These are phyloP conservation scores for Antheraea pernyi DNA, from an alignment of 1,140 invertebrate species.

Conservation along the genomic window DNA sequence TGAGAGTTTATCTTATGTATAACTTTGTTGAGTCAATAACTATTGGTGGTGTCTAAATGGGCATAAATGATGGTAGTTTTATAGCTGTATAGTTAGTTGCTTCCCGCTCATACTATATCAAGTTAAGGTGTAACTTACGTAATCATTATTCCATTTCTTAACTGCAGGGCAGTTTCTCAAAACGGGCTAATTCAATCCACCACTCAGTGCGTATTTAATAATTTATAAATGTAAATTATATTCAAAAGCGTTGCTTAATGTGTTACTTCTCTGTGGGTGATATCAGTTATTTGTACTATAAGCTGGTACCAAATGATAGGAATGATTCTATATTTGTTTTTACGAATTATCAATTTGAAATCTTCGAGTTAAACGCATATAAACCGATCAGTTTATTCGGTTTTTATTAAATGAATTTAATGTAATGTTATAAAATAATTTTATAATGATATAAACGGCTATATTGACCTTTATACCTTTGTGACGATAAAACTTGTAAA, in stretches of 20 bases:
- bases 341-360: constrained; percentile 42
- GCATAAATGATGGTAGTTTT: too few relatives aligned
- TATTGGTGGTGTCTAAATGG: too few relatives aligned
- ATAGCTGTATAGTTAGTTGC: too few relatives aligned
- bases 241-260: constrained; percentile 41
- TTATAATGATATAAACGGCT: constrained; percentile 39
- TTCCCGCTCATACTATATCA: too few relatives aligned
- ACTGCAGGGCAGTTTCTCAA: not conserved
- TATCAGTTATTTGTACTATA: constrained; percentile 35
- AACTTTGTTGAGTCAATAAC: too few relatives aligned
- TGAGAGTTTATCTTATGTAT: too few relatives aligned
- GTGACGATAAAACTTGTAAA: constrained; percentile 40
- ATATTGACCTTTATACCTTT: constrained; percentile 35
- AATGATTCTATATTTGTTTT: constrained; percentile 36
- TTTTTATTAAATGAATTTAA: constrained; percentile 59
- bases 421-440: constrained; percentile 47
- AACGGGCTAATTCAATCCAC: not conserved
- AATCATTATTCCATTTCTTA: constrained; percentile 2
- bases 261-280: constrained; percentile 48
- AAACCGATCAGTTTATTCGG: constrained; percentile 49
- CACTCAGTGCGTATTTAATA: constrained; percentile 5
- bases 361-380: constrained; percentile 39
- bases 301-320: constrained; percentile 28
- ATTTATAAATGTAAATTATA: constrained; percentile 43
- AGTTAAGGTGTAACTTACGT: not conserved